Percentiles rank a stretch among this genome's conserved stretches.
phyloP scores from a whole-genome alignment of 2,797 vertebrate genomes.

The Oceanodroma leucorhoa region DNA sequence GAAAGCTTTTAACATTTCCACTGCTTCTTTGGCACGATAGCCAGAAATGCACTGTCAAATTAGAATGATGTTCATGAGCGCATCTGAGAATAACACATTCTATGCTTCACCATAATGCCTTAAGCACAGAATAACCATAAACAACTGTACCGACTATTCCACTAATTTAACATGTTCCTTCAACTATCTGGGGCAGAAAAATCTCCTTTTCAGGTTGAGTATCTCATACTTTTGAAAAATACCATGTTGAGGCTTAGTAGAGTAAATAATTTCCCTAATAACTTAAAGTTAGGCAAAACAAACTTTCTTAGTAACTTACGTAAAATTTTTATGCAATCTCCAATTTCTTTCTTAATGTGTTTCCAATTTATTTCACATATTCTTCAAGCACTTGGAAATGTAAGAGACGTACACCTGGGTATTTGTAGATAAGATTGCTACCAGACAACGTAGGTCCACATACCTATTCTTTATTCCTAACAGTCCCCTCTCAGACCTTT shows the following conservation, averaged over 20 bases:
- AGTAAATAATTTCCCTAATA: background rate
- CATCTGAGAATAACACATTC: background rate
- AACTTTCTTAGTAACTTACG: background rate
- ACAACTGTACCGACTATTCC: background rate
- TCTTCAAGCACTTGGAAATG: background rate
- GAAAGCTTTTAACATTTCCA: conserved; percentile 91
- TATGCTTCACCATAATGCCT: background rate
- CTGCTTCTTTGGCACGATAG: conserved; percentile 88
- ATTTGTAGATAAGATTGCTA: background rate
- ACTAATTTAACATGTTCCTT: background rate
- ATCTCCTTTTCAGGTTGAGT: background rate
- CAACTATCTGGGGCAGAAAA: background rate
- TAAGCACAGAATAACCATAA: background rate
- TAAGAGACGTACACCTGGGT: background rate
- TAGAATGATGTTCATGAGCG: background rate
- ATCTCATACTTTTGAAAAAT: background rate
- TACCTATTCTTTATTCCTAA: background rate
- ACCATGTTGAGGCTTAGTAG: background rate
- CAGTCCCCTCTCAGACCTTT: background rate
- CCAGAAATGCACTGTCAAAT: conserved; percentile 85
- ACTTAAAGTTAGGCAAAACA: background rate
- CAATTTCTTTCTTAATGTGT: background rate
- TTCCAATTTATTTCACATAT: background rate
- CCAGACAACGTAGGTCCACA: background rate
- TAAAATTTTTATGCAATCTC: background rate